Percentiles rank a stretch among this genome's conserved stretches.
phyloP scores from a whole-genome alignment of 2,888 invertebrate species.

The Cacoxenus indagator region DNA sequence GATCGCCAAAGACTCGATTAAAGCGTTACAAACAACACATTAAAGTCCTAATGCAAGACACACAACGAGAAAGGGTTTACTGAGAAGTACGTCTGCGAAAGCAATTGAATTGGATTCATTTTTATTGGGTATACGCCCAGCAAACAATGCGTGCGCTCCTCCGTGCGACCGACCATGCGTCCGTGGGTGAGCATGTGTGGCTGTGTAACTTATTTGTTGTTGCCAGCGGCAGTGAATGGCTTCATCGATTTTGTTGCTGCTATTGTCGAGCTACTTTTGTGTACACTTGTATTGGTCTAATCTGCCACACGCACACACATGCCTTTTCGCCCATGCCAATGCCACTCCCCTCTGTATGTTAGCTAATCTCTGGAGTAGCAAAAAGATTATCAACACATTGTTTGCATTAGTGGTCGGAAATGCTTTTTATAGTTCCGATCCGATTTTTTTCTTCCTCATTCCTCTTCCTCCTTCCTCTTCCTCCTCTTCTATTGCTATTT shows the following conservation, averaged over 20 bases:
- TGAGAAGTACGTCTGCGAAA: too few species aligned
- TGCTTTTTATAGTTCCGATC: slow-evolving; percentile 22
- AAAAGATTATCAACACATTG: slow-evolving; percentile 22
- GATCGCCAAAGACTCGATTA: too few species aligned
- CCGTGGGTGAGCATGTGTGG: not conserved
- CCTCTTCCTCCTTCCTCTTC: too few species aligned
- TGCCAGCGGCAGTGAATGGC: slow-evolving; percentile 5
- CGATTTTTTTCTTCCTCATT: too few species aligned
- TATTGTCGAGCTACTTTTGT: not conserved
- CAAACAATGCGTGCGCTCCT: not conserved
- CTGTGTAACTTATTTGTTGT: not conserved
- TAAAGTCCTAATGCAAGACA: not conserved
- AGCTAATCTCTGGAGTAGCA: slow-evolving; percentile 21
- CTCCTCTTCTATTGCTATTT: not conserved
- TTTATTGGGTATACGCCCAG: slow-evolving; percentile 18
- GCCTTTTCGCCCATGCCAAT: not conserved
- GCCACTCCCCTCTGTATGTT: not conserved
- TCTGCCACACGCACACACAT: not conserved
- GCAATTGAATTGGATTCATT: slow-evolving; percentile 21
- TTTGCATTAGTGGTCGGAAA: slow-evolving; percentile 14
- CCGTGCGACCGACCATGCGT: not conserved
- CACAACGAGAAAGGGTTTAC: too few species aligned
- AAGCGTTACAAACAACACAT: not conserved
- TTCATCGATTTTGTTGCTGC: slow-evolving; percentile 9
- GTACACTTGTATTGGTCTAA: slow-evolving; percentile 11